phyloP scores from a whole-genome alignment of 1,140 invertebrate genomes.

The Dinoponera quadriceps region DNA sequence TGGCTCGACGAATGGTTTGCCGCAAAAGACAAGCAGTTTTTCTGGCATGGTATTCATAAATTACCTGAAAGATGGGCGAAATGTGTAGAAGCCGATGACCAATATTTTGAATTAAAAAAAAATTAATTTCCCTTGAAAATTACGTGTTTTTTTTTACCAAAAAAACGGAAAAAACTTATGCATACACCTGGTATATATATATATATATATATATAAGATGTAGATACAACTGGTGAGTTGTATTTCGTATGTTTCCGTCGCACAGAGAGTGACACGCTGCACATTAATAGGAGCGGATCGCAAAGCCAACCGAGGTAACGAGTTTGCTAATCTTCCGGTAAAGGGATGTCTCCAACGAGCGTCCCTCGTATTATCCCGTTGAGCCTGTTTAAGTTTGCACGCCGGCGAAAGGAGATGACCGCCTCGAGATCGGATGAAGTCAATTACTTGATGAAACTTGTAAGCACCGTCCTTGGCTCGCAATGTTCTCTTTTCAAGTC shows the following conservation, averaged over 20 bases:
- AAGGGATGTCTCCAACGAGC: neutral
- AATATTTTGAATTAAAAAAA: too few relatives aligned
- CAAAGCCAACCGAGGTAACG: neutral
- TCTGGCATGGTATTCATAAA: too few relatives aligned
- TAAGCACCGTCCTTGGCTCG: neutral
- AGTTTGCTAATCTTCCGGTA: constrained; percentile 25
- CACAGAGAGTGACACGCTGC: neutral
- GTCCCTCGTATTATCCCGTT: constrained; percentile 3
- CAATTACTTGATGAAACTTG: constrained; percentile 7
- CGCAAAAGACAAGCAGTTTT: too few relatives aligned
- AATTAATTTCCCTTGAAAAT: too few relatives aligned
- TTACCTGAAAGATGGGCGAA: too few relatives aligned
- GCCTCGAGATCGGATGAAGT: neutral
- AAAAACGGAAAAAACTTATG: too few relatives aligned
- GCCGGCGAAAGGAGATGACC: neutral
- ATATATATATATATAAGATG: too few relatives aligned
- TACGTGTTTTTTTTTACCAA: too few relatives aligned
- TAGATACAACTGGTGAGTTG: too few relatives aligned
- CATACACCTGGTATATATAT: too few relatives aligned
- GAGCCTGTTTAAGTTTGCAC: constrained; percentile 10
- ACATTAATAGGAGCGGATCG: neutral
- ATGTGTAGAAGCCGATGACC: too few relatives aligned
- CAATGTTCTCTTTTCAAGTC: neutral
- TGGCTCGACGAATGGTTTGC: too few relatives aligned
- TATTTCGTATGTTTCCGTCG: neutral